Base-by-base conservation (phyloP, 1,140 invertebrate species). In the Pogonomyrmex californicus region DNA sequence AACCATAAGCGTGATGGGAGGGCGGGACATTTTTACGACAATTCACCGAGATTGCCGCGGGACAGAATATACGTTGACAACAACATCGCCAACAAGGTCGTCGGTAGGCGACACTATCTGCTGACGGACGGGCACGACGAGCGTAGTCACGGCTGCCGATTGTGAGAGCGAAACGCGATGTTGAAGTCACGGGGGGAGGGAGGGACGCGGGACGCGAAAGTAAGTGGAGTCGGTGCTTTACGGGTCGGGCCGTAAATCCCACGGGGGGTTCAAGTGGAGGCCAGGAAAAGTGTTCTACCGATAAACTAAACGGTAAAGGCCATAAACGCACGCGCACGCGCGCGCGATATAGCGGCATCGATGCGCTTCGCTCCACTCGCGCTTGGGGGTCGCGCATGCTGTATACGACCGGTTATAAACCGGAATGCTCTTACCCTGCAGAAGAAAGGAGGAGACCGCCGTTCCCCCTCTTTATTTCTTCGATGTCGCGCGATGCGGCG, bases 271-370 rank as follows among this genome's bases (percentile, higher is more conserved):
- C 44, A 38, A 66, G 33, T 23, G 7, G n/a, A 36, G 47, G 33
- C 10, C 51, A 56, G 56, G 58, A 79, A 62, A 68, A 73, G 73
- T 47, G 38, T 36, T n/a, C 68, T 71, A 63, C 82, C 88, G 90
- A 91, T 93, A 93, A 93, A 93, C 83, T 89, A 92, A 93, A 91
- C 79, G 90, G 75, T 51, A 75, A 87, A 85, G 87, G 87, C 88
- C 87, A 71, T 91, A 92, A 92, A 90, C 82, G 85, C 14, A 66
- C 66, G 33, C 36, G 62, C 60, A 23, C 33, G 63, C 82, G 51
- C 73, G 49, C 41, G 56, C 70, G 14, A 56, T 65, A 10, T n/a
- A 0, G 10, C 23, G 23, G 68, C 77, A 47, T 51, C 68, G 82
- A 54, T 63, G n/a, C 47, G 58, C 33, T 63, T 7, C 56, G 12